phyloP scores from a whole-genome alignment of 2,888 invertebrate species.

The Andrena trimmerana region DNA sequence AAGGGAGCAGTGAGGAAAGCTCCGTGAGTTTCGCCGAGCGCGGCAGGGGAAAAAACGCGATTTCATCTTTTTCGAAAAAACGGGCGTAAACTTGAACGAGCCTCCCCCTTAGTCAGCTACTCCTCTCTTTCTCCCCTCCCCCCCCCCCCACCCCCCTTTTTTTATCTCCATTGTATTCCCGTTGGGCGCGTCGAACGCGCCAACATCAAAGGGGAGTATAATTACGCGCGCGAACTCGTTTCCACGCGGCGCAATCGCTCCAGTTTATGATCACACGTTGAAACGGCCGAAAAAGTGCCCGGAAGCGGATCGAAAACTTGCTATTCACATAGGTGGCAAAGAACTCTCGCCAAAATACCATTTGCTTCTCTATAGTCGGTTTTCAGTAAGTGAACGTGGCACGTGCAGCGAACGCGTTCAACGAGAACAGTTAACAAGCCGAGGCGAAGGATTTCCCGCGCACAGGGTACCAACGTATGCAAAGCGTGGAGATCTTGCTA shows the following conservation, averaged over 20 bases:
- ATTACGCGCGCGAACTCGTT: constrained; percentile 55
- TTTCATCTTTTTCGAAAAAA: constrained; percentile 50
- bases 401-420: too few relatives aligned
- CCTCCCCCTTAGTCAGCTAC: constrained; percentile 18
- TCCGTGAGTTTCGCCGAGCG: constrained; percentile 25
- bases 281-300: constrained; percentile 4
- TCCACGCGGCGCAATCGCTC: constrained; percentile 32
- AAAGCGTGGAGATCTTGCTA: not conserved
- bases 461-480: not conserved
- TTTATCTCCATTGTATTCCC: constrained; percentile 47
- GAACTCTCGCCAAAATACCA: not conserved
- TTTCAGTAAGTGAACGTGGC: too few relatives aligned
- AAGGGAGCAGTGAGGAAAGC: not conserved
- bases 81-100: constrained; percentile 44
- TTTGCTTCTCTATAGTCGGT: not conserved
- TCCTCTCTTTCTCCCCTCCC: not conserved
- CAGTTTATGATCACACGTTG: constrained; percentile 43
- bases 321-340: not conserved
- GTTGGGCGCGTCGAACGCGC: constrained; percentile 31
- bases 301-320: not conserved
- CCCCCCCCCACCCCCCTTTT: constrained; percentile 8
- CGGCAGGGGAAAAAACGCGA: constrained; percentile 18
- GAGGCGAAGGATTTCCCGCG: not conserved
- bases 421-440: not conserved
- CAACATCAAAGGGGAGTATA: constrained; percentile 59